Evolutionary conservation across 2,113 vertebrate species (phyloP), one percentile per base, ranked within the genome.

Genomic region (Microcebus lehilahytsara): DNA sequence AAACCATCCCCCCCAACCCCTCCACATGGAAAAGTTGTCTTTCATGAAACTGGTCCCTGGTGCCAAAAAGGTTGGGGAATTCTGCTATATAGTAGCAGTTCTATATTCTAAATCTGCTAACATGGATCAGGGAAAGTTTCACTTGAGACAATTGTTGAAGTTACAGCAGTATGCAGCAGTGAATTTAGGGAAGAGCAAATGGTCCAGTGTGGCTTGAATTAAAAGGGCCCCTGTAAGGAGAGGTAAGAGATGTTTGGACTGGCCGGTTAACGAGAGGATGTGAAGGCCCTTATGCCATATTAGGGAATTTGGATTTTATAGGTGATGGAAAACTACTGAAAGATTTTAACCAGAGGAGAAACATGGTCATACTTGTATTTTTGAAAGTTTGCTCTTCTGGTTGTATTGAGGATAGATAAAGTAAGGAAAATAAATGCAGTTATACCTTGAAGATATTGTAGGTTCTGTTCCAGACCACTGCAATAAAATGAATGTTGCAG

Each of bases 241-340:
- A 40, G 32, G 13, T 80, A 92, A 77, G 56, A 34, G n/a, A 49
- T 71, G 37, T 89, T 79, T 92, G 66, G 53, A 62, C 12, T 89
- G 56, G 56, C 79, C 66, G 66, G 25, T 75, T 79, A 64, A 62
- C 27, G 40, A 14, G 19, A 74, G 11, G 27, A 42, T 79, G 3
- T 91, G 22, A 80, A 58, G 66, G 11, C 27, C 51, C 10, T 89
- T 89, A 14, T 71, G 27, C 64, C 51, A 14, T 64, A 62, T 84
- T 77, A 88, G 88, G 58, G 20, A 67, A 95, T 72, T 92, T n/a
- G 9, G 42, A 80, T 93, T 96, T 96, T 78, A 53, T 81, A 75
- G n/a, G 20, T 64, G 16, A 80, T 85, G 19, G 22, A 40, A 53
- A 80, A 46, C 30, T 37, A 67, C 34, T 89, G 62, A 86, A 46